Conservation (phyloP, 2,888 invertebrate species). For the Heteromurus nitidus region DNA sequence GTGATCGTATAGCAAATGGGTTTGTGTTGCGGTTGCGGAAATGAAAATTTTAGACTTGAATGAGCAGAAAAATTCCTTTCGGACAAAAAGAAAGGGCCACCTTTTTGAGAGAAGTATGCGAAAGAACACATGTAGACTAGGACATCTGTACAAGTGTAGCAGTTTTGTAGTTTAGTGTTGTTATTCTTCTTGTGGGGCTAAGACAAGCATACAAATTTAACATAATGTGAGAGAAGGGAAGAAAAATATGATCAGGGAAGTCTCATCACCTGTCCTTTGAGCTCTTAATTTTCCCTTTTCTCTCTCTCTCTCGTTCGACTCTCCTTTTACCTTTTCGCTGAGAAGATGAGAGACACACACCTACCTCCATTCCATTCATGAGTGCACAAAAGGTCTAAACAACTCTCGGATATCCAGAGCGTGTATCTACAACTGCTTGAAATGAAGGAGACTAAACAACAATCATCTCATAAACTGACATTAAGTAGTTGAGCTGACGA, state of each 20-base stretch:
- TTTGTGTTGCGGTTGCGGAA: slow-evolving; percentile 12
- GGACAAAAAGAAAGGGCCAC: not conserved
- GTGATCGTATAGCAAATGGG: too few relatives aligned
- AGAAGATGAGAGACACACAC: not conserved
- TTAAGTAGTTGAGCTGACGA: slow-evolving; percentile 21
- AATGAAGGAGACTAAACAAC: slow-evolving; percentile 19
- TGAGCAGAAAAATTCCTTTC: slow-evolving; percentile 15
- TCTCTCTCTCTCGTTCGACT: slow-evolving; percentile 2
- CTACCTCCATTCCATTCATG: too few relatives aligned
- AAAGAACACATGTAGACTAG: not conserved
- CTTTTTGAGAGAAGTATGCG: not conserved
- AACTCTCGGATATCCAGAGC: not conserved
- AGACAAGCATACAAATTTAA: slow-evolving; percentile 2
- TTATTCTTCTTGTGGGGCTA: slow-evolving; percentile 26
- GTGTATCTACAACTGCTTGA: not conserved
- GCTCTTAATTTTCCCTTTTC: slow-evolving; percentile 42
- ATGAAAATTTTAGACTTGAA: slow-evolving; percentile 5
- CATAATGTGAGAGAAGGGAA: slow-evolving; percentile 13
- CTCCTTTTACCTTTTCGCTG: not conserved
- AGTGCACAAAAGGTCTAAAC: not conserved
- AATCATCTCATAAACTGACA: slow-evolving; percentile 40
- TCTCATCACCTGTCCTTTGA: slow-evolving; percentile 52
- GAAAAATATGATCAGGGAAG: slow-evolving; percentile 19
- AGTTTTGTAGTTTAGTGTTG: too few relatives aligned
- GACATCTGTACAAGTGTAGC: not conserved